phyloP scores from a whole-genome alignment of 2,888 invertebrate species.

The Druceiella hillmani region DNA sequence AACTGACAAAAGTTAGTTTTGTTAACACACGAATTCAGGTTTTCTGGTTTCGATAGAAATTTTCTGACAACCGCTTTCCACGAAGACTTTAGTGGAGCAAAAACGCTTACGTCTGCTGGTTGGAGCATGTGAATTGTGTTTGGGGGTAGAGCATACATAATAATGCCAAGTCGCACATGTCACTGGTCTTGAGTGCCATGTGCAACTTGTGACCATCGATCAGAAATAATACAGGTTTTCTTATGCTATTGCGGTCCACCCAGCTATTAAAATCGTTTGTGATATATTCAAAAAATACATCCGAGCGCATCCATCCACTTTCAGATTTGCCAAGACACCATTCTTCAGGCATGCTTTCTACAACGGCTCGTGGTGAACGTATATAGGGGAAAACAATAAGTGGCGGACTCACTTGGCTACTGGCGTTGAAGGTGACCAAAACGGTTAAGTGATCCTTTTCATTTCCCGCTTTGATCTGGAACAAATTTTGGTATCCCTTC shows the following conservation, averaged over 20 bases:
- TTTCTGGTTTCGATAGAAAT: slow-evolving; percentile 20
- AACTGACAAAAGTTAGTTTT: slow-evolving; percentile 24
- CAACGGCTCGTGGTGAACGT: slow-evolving; percentile 20
- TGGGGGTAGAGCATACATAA: slow-evolving; percentile 25
- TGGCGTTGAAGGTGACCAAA: slow-evolving; percentile 24
- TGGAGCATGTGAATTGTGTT: slow-evolving; percentile 26
- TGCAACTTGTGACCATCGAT: too few species aligned
- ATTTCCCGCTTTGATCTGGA: slow-evolving; percentile 22
- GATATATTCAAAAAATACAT: too few species aligned
- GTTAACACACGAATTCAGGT: slow-evolving; percentile 19
- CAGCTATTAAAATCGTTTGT: too few species aligned
- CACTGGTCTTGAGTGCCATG: slow-evolving; percentile 10
- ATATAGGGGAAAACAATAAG: slow-evolving; percentile 26
- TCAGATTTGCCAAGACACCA: slow-evolving; percentile 20
- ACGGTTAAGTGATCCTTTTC: slow-evolving; percentile 29
- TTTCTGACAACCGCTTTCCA: slow-evolving; percentile 18
- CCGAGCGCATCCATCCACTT: slow-evolving; percentile 19
- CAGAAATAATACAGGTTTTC: too few species aligned
- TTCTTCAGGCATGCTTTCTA: slow-evolving; percentile 22
- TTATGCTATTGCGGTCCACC: too few species aligned
- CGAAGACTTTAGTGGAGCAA: slow-evolving; percentile 20
- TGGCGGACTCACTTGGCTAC: slow-evolving; percentile 24
- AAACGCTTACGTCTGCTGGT: slow-evolving; percentile 26
- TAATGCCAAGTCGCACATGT: slow-evolving; percentile 20
- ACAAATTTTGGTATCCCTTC: slow-evolving; percentile 24